phyloP scores from a whole-genome alignment of 2,888 invertebrate genomes.

The Meteorus cinctellus region DNA sequence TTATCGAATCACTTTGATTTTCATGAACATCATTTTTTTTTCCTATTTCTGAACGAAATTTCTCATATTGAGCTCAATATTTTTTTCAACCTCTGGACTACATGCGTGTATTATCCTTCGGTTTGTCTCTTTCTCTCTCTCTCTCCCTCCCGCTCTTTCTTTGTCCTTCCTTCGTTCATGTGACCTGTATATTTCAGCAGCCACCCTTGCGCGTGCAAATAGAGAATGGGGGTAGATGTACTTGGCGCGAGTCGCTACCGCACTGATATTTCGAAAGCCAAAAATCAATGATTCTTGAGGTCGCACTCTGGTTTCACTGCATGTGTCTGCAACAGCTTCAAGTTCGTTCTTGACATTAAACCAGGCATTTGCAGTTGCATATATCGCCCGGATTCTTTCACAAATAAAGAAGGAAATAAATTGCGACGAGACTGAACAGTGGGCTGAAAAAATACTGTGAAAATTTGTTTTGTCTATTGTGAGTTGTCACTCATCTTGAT shows the following conservation, averaged over 20 bases:
- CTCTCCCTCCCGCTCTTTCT: neutral
- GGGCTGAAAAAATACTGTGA: neutral
- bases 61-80: neutral
- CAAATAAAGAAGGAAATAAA: neutral
- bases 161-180: neutral
- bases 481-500: neutral
- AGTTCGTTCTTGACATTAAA: slow-evolving; percentile 15
- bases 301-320: slow-evolving; percentile 8
- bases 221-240: neutral
- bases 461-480: neutral
- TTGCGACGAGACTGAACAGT: neutral
- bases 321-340: neutral
- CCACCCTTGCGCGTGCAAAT: slow-evolving; percentile 10
- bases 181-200: slow-evolving; percentile 17
- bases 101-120: neutral
- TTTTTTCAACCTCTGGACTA: neutral
- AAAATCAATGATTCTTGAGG: slow-evolving; percentile 16
- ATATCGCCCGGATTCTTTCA: neutral
- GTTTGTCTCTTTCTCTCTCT: neutral
- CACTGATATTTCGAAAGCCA: slow-evolving; percentile 10
- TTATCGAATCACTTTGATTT: neutral
- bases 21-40: neutral
- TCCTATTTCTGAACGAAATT: neutral
- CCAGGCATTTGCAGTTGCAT: neutral
- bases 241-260: slow-evolving; percentile 3